Evolutionary conservation across 2,797 vertebrate species (phyloP), one percentile per base, ranked within the genome.

Genomic region (Helarctos malayanus): DNA sequence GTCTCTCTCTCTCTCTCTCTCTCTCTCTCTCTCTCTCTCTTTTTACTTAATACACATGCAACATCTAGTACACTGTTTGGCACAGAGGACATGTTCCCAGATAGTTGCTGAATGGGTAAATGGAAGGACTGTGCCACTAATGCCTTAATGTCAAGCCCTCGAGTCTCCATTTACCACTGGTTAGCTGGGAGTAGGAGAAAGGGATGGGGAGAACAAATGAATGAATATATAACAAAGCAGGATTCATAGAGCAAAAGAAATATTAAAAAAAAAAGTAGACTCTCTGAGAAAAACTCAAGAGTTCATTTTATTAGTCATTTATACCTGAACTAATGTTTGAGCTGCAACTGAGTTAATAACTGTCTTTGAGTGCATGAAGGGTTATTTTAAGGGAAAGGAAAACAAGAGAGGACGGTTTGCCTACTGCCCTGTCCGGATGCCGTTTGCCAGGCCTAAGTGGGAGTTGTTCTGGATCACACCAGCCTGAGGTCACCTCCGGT

Each of bases 401-500:
- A 96, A 91, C 61, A 95, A 89, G 82, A 59, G 47, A 87, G 41
- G 73, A 85, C 10, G 84, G 29, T 88, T 97, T 94, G 61, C 84
- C 49, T 15, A 35, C 49, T 49, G 82, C 45, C 80, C 85, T 89
- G n/a, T 89, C 93, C 10, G 2, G 61, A 75, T 83, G 38, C 59
- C 85, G 11, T 63, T 83, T 75, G 52, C 18, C 25, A 9, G 25
- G 61, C 82, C 61, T 63, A 35, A 65, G 38, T 75, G 89, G 91
- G 49, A 76, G 45, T 45, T 73, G 45, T 47, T 80, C 82, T 76
- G 76, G n/a, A 80, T 92, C 63, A 79, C 57, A 73, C 35, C 35
- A 27, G 56, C 85, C 81, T 92, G 80, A 87, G 92, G 95, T 95
- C 94, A 73, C 38, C 71, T 78, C 84, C 3, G 1, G 80, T 84